Conservation (phyloP, 2,888 invertebrate species). For the Xanthia icteritia region DNA sequence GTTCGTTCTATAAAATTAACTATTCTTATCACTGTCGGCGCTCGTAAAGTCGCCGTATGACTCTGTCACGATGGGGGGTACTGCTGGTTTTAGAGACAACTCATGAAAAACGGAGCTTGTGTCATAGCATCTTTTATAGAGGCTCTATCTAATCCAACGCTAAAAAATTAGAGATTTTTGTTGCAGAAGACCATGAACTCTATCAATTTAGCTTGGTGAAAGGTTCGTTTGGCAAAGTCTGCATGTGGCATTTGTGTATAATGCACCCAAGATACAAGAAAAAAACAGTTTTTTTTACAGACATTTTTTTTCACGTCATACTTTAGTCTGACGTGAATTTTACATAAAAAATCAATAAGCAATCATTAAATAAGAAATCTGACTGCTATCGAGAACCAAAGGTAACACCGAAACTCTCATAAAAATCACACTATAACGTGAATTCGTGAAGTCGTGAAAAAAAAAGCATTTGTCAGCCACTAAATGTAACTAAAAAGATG, state of each 20-base stretch:
- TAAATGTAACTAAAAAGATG: constrained; percentile 37
- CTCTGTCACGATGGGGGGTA: constrained; percentile 42
- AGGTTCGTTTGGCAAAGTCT: no score
- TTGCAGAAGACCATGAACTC: no score
- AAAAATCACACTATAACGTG: constrained; percentile 53
- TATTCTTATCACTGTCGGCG: constrained; percentile 85
- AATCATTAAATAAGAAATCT: no score
- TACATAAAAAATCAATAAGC: no score
- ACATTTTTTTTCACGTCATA: no score
- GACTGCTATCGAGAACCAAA: constrained; percentile 27
- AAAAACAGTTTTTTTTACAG: no score
- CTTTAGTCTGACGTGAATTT: no score
- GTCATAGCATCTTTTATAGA: neutral
- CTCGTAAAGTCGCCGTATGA: constrained; percentile 78
- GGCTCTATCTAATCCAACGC: neutral
- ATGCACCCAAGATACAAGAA: neutral
- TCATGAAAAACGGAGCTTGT: constrained; percentile 2
- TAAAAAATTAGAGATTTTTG: neutral
- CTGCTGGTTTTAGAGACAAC: constrained; percentile 25
- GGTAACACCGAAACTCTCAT: constrained; percentile 28
- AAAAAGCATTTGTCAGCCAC: constrained; percentile 43
- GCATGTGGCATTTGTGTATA: neutral
- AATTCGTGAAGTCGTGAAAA: constrained; percentile 32
- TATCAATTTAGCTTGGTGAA: no score
- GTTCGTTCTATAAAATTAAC: constrained; percentile 83